Evolutionary conservation across 2,888 invertebrate genomes (phyloP), one percentile per base, ranked within the genome.

Genomic region (Uropetala carovei): DNA sequence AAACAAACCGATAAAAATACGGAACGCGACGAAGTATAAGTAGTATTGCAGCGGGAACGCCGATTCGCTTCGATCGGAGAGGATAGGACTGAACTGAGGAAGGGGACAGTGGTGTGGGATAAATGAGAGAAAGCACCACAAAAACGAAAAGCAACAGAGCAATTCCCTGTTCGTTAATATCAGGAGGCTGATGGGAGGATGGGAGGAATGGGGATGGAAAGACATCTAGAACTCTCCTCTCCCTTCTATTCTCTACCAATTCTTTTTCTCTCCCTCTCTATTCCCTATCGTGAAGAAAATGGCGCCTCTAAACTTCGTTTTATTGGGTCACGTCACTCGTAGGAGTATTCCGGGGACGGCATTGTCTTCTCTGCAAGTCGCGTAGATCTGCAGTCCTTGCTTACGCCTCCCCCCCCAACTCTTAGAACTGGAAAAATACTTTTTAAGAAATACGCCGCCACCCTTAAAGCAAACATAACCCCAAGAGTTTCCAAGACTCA

Each of bases 241-340:
- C 75, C 75, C 68, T 43, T 43, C 43, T 43, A 43, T 43, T 43
- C 43, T 5, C 43, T 43, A 43, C 43, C 43, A 43, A 43, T 43
- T 43, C 43, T 43, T 43, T 43, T 43, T 43, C 43, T 43, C 14
- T 16, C 64, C 64, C 64, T 64, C 9, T n/a, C 9, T 18, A 64
- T 64, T n/a, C 64, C n/a, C 16, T 64, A 18, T 18, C 68, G 68
- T 18, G 75, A 27, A 75, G 75, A 75, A 22, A 75, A 75, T 75
- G 75, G 75, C 75, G 75, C 22, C 75, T 75, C 75, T 27, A n/a
- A 75, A 75, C 75, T 75, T 75, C 75, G 75, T 22, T 75, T 22
- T 75, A 75, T 75, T 75, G 75, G 22, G 22, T 75, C 75, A 75
- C 75, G 75, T 75, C 75, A 75, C 75, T 27, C 75, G 75, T 75